phyloP scores from a whole-genome alignment of 1,140 invertebrate genomes.

The Bombus cullumanus region DNA sequence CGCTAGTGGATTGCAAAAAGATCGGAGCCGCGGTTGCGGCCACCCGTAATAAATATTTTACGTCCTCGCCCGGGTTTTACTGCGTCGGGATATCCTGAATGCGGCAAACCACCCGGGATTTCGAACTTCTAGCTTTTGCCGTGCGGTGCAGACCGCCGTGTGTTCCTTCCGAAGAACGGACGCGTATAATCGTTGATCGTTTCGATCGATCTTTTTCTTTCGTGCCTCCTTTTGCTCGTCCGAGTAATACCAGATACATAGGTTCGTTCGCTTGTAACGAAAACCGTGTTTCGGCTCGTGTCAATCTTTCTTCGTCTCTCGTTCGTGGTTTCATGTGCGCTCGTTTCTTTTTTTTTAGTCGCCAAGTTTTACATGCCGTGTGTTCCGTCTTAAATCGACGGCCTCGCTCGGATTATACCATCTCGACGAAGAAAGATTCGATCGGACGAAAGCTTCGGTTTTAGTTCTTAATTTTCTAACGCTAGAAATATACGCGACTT shows the following conservation, averaged over 20 bases:
- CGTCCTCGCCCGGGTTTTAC: slow-evolving; percentile 21
- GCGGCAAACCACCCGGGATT: neutral
- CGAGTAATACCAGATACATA: too few species aligned
- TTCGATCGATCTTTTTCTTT: neutral
- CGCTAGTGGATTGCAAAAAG: slow-evolving; percentile 15
- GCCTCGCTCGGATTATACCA: too few species aligned
- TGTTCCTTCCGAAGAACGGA: too few species aligned
- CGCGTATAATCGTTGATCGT: neutral
- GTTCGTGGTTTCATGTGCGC: neutral
- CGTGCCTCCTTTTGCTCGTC: neutral
- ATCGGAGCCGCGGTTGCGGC: neutral
- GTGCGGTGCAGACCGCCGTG: too few species aligned
- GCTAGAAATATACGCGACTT: too few species aligned
- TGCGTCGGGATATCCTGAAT: neutral
- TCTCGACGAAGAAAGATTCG: neutral
- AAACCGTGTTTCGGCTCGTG: neutral
- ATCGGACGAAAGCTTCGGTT: too few species aligned
- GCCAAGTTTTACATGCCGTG: neutral
- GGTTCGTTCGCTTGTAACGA: neutral
- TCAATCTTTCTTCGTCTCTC: too few species aligned
- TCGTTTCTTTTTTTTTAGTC: neutral
- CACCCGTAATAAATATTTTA: slow-evolving; percentile 61
- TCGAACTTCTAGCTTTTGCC: neutral
- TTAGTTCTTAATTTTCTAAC: too few species aligned
- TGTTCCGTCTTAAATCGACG: too few species aligned